These are phyloP conservation scores for Erannis defoliaria DNA, from an alignment of 2,888 invertebrate species.

Conservation along the genomic window DNA sequence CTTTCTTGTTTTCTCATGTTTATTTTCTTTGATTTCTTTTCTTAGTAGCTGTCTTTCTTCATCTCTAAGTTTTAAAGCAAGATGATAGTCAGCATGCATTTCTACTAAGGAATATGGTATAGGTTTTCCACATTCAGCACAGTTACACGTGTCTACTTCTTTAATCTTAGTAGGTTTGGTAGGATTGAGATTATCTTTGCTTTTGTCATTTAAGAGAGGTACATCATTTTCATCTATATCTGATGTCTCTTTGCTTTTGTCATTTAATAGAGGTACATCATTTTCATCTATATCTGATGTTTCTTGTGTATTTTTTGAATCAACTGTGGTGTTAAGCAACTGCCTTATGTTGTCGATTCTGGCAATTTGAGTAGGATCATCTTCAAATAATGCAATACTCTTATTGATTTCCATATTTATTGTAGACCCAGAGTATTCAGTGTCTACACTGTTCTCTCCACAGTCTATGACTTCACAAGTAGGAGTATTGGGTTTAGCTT, in stretches of 20 bases:
- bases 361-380: constrained; percentile 65
- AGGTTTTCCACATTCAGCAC: constrained; percentile 89
- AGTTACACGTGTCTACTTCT: constrained; percentile 67
- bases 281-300: constrained; percentile 18
- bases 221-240: constrained; percentile 17
- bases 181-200: constrained; percentile 9
- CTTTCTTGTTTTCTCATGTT: constrained; percentile 32
- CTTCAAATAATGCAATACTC: constrained; percentile 78
- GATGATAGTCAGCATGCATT: constrained; percentile 91
- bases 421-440: constrained; percentile 76
- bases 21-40: constrained; percentile 58
- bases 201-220: constrained; percentile 10
- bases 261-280: constrained; percentile 4
- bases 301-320: constrained; percentile 40
- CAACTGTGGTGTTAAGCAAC: constrained; percentile 59
- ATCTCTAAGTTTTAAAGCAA: constrained; percentile 89
- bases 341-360: constrained; percentile 71
- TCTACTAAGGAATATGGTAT: constrained; percentile 86
- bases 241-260: constrained; percentile 20
- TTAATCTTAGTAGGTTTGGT: neutral
- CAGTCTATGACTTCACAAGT: constrained; percentile 61
- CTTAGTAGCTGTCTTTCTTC: constrained; percentile 78
- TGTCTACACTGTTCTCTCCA: constrained; percentile 75
- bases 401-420: constrained; percentile 81
- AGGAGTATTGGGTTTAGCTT: constrained; percentile 57